A percentile compares a stretch with the other conserved stretches of the same genome.
Evolutionary conservation across 2,113 vertebrate species (phyloP).

Genomic region (Stomatorhinus ivindoensis): DNA sequence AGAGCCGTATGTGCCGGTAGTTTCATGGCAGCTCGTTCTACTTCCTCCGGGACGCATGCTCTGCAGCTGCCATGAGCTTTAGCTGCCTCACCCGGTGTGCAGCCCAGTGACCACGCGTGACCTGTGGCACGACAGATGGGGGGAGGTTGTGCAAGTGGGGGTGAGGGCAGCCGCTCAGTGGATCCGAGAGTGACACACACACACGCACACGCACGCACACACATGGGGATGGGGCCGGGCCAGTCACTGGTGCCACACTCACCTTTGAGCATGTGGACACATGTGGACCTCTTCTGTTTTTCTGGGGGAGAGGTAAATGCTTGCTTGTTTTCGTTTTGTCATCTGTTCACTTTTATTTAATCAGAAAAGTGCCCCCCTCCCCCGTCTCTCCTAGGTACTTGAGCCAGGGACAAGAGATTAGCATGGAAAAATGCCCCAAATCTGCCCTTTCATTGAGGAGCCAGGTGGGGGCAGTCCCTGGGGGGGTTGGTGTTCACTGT

Average conservation of each 20-base stretch:
- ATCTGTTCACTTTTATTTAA: background rate
- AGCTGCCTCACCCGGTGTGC: background rate
- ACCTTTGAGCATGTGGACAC: background rate
- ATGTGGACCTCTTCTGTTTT: background rate
- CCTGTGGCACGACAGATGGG: background rate
- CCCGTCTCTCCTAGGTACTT: background rate
- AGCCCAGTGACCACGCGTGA: background rate
- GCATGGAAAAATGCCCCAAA: background rate
- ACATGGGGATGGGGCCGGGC: background rate
- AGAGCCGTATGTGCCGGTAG: background rate
- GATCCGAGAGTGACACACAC: background rate
- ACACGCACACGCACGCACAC: no score
- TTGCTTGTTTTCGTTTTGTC: background rate
- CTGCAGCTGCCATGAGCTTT: background rate
- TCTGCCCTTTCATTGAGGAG: background rate
- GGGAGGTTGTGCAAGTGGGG: background rate
- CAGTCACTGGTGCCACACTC: background rate
- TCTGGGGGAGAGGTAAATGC: background rate
- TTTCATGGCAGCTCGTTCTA: background rate
- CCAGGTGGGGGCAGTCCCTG: background rate
- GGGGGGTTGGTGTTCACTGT: background rate
- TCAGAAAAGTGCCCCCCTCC: background rate
- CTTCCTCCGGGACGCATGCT: background rate
- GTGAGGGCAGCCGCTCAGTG: background rate
- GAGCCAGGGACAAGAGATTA: background rate